Base-by-base conservation (phyloP, 2,797 vertebrate genomes). In the Sebastes oblongus region DNA sequence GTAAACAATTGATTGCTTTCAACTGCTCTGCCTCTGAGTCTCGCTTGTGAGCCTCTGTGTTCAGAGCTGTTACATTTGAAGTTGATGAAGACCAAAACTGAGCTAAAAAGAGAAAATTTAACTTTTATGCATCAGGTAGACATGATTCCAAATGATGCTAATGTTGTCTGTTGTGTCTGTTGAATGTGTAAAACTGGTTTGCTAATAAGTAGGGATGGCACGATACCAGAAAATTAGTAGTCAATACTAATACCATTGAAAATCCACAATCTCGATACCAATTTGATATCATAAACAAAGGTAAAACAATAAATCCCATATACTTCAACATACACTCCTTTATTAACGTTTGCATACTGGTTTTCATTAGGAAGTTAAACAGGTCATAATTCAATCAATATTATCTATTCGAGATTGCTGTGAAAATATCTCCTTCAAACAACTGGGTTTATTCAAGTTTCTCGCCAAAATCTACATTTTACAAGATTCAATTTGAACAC, bases 181-280 rank as follows among this genome's bases (percentile, higher is more conserved):
- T 29, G 5, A 12, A 6, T 4, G 24, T 66, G 36, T 18, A 20
- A 50, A 50, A 50, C 18, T 20, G 2, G 24, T 66, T 66, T 65
- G 36, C 34, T 64, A 50, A 18, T 50, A 50, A 50, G 46, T 50
- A 50, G 18, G 46, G 46, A 50, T 50, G 46, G 0, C 46, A 50
- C 18, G 2, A 50, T 50, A 50, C 46, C 46, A 50, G 8, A 50
- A 50, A 50, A 0, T 20, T 50, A 50, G 46, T 8, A 50, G 18
- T 50, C 8, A 50, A 50, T 50, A 0, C 42, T 0, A 46, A 46
- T 0, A 50, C 46, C 18, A 0, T 0, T 20, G 46, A 50, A 50
- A 50, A 8, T 50, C 46, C 42, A 46, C 42, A 0, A 46, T 46
- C 42, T 46, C 42, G 0, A 46, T 46, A 46, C 14, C 42, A 46